Base-by-base conservation (phyloP, 1,140 invertebrate species). In the Plutomurus gul region DNA sequence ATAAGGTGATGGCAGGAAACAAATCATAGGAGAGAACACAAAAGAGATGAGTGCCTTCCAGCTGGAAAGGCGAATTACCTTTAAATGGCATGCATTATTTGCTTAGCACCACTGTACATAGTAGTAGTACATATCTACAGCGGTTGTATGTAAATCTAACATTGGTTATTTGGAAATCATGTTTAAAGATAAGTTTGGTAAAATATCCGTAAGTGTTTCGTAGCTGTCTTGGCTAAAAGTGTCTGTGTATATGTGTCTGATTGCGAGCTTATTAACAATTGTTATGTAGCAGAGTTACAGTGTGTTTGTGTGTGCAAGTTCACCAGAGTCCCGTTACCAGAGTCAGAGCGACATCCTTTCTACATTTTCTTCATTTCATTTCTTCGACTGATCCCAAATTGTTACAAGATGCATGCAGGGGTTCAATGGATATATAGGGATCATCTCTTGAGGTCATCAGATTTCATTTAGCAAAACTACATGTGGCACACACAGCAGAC, bases 361-460 rank as follows among this genome's bases (percentile, higher is more conserved):
- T 71, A n/a, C n/a, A n/a, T n/a, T 40, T 72, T 72, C 40, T 72
- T 72, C 20, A 27, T 18, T 46, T 72, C 70, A 20, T 25, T 27
- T 72, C 16, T 72, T 46, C n/a, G 18, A 72, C n/a, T 65, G 25
- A 65, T 33, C 56, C 36, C 22, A 30, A 30, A 7, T 65, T n/a
- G n/a, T n/a, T n/a, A n/a, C 27, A 65, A 30, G 56, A 65, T 65
- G 56, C 36, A n/a, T 30, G 56, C 27, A 33, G 27, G 27, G 27
- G 27, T 40, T 46, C 39, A 43, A n/a, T 27, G 16, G 70, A 5
- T 43, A 43, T 40, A 43, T 46, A 7, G 40, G 39, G 76, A 78
- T 78, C 76, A 78, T 78, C 75, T 77, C 40, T 36, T 71, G 65
- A 73, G 76, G 76, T 78, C 76, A 78, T 78, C 76, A 30, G 39